Percentiles rank a stretch among this genome's conserved stretches.
Conservation (phyloP, 2,797 vertebrate species). For the Paguma larvata region DNA sequence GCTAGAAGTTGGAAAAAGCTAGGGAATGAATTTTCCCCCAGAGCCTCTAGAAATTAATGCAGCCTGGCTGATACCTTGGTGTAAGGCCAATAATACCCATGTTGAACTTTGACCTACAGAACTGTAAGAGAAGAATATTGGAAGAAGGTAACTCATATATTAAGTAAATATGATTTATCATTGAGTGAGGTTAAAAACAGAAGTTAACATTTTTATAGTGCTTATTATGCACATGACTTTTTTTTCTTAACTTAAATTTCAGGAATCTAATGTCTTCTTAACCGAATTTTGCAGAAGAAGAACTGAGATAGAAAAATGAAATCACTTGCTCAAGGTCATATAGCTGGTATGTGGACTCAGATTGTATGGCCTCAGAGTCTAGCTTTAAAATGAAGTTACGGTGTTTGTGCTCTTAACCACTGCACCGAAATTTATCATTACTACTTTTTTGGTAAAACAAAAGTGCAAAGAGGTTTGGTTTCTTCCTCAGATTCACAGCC, state of each 20-base stretch:
- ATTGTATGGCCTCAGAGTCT: not conserved
- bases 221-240: not conserved
- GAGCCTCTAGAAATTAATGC: not conserved
- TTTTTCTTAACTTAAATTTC: not conserved
- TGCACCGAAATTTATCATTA: not conserved
- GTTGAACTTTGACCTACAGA: not conserved
- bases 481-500: not conserved
- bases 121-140: not conserved
- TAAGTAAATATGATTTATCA: not conserved
- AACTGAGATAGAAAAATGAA: not conserved
- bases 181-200: not conserved
- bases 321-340: not conserved
- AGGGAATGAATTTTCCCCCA: not conserved
- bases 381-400: not conserved
- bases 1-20: not conserved
- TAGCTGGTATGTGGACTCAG: not conserved
- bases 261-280: not conserved
- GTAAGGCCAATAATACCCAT: not conserved
- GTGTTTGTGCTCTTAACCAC: not conserved
- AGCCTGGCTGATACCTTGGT: not conserved
- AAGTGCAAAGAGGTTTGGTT: not conserved
- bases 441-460: not conserved
- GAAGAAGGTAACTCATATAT: not conserved
- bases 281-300: not conserved
- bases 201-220: slow-evolving; percentile 15